phyloP scores from a whole-genome alignment of 64 coral and sea anemone species.

The Anthopleura sola region DNA sequence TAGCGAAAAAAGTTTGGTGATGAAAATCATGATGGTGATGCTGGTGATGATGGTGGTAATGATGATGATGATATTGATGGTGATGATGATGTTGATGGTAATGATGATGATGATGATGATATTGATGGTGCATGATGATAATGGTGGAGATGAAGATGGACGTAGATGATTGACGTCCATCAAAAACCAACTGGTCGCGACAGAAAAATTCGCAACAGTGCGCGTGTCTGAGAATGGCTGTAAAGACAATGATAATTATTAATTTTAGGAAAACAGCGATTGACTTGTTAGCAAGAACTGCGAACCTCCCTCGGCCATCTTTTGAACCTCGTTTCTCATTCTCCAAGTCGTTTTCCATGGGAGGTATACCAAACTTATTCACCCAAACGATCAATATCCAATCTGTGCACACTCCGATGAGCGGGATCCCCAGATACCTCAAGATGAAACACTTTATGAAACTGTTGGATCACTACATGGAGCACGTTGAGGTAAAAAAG shows the following conservation, averaged over 20 bases:
- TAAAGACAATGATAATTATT: not conserved
- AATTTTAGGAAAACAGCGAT: not conserved
- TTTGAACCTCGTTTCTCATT: constrained; percentile 1
- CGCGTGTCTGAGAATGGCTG: too few relatives aligned
- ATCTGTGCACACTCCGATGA: not conserved
- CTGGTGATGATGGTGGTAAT: too few relatives aligned
- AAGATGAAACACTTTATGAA: not conserved
- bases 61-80: too few relatives aligned
- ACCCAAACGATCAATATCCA: not conserved
- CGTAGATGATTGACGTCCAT: too few relatives aligned
- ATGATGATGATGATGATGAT: too few relatives aligned
- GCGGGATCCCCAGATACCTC: not conserved
- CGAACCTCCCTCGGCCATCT: not conserved
- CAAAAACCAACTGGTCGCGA: too few relatives aligned
- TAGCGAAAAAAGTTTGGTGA: not conserved
- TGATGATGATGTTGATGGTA: too few relatives aligned
- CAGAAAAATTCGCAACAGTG: too few relatives aligned
- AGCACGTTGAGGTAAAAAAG: not conserved
- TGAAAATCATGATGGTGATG: too few relatives aligned
- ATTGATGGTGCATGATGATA: too few relatives aligned
- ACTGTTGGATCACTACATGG: not conserved
- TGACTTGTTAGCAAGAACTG: not conserved
- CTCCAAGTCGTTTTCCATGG: not conserved
- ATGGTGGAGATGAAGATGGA: too few relatives aligned
- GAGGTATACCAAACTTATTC: not conserved